Evolutionary conservation across 2,888 invertebrate genomes (phyloP).

Genomic region (Morinoia aosen): DNA sequence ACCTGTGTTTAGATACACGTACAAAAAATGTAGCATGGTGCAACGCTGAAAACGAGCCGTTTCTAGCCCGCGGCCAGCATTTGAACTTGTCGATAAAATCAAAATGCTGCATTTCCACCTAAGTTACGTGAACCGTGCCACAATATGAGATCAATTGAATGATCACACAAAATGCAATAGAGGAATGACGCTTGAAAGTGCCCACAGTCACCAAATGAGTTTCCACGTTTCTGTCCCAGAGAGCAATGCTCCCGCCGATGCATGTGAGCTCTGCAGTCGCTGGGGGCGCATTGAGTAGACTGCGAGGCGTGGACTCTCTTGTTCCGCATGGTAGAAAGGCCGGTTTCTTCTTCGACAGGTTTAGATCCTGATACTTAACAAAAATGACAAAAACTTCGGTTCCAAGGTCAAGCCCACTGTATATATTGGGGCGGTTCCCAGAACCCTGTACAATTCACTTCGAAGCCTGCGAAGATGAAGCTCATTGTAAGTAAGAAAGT

Average conservation of each 20-base stretch:
- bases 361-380: neutral
- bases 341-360: neutral
- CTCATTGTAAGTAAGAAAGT: neutral
- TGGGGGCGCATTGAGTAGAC: neutral
- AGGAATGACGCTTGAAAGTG: neutral
- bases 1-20: no score
- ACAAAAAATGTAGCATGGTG: no score
- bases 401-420: neutral
- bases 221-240: neutral
- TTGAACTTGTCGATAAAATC: no score
- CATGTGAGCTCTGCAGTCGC: neutral
- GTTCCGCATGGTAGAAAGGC: neutral
- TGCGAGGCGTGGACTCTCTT: neutral
- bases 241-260: neutral
- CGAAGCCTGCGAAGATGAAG: constrained; percentile 25
- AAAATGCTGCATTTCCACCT: no score
- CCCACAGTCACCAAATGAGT: neutral
- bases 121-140: neutral
- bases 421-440: neutral
- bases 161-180: neutral
- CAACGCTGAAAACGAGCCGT: no score
- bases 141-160: neutral
- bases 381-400: neutral
- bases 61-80: no score
- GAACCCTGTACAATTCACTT: neutral